phyloP scores from a whole-genome alignment of 1,140 invertebrate genomes.

The Andricus grossulariae region DNA sequence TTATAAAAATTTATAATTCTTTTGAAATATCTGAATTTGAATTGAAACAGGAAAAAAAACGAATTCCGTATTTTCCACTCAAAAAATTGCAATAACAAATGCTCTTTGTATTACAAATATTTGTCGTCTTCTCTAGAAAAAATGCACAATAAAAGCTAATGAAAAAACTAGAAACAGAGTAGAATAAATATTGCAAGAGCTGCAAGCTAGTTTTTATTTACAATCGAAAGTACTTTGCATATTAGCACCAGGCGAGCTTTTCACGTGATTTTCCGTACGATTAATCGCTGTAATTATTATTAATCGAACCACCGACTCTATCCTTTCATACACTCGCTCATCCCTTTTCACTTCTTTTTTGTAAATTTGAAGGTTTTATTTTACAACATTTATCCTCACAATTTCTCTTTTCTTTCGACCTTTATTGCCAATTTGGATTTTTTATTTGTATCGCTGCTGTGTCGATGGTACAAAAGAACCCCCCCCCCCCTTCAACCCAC shows the following conservation, averaged over 20 bases:
- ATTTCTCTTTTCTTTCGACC: conserved; percentile 18
- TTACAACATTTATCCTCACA: conserved; percentile 18
- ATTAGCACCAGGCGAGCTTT: conserved; percentile 53
- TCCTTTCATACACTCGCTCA: conserved; percentile 20
- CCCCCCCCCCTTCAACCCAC: not conserved
- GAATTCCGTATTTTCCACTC: too few relatives aligned
- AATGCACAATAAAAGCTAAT: not conserved
- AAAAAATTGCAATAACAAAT: too few relatives aligned
- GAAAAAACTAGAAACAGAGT: not conserved
- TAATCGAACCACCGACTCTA: conserved; percentile 28
- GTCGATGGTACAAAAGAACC: conserved; percentile 49
- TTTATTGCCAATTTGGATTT: conserved; percentile 32
- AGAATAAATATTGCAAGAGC: conserved; percentile 18
- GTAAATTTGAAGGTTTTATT: too few relatives aligned
- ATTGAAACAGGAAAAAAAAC: too few relatives aligned
- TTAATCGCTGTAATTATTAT: conserved; percentile 44
- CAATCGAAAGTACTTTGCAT: conserved; percentile 46
- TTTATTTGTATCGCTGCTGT: conserved; percentile 52
- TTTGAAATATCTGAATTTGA: too few relatives aligned
- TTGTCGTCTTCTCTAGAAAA: too few relatives aligned
- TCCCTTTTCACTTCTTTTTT: conserved; percentile 33
- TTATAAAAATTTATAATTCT: too few relatives aligned
- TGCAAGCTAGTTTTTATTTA: conserved; percentile 37
- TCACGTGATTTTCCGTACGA: conserved; percentile 49
- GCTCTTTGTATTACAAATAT: too few relatives aligned